A percentile compares a stretch with the other conserved stretches of the same genome.
These are phyloP conservation scores for Hippopotamyrus pictus DNA, from an alignment of 2,797 vertebrate genomes.

Conservation along the genomic window DNA sequence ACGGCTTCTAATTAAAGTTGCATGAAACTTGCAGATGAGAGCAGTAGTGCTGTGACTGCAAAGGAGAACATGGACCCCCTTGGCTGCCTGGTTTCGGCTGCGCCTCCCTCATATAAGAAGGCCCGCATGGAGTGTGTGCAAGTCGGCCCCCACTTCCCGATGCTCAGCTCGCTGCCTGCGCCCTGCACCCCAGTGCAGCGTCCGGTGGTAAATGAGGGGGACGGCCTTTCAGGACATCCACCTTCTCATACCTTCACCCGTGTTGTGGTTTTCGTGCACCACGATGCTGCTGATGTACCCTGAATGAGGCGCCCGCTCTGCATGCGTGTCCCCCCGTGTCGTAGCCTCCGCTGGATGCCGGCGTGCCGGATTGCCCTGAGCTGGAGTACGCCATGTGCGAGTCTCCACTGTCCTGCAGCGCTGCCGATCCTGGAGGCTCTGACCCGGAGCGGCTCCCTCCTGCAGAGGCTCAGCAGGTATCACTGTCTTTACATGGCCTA, in stretches of 20 bases:
- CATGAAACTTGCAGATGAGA: slow-evolving; percentile 41
- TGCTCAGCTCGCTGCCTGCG: slow-evolving; percentile 18
- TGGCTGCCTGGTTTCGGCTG: slow-evolving; percentile 24
- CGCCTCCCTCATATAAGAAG: slow-evolving; percentile 50
- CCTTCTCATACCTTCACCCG: background rate
- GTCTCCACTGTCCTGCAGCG: slow-evolving; percentile 9
- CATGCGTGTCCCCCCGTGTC: background rate
- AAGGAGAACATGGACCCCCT: slow-evolving; percentile 51
- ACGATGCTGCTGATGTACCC: background rate
- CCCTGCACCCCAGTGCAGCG: slow-evolving; percentile 17
- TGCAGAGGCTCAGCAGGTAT: slow-evolving; percentile 38
- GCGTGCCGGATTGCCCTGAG: background rate
- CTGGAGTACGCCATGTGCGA: background rate
- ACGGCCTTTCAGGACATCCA: background rate
- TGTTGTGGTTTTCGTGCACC: background rate
- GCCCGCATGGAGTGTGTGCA: slow-evolving; percentile 47
- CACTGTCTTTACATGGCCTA: background rate
- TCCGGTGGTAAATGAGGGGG: slow-evolving; percentile 42
- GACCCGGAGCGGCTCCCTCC: slow-evolving; percentile 7
- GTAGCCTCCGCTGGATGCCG: background rate
- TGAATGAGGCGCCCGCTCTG: background rate
- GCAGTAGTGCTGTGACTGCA: slow-evolving; percentile 28
- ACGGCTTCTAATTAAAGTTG: slow-evolving; percentile 22
- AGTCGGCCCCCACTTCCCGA: slow-evolving; percentile 31
- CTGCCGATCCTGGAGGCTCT: background rate